Evolutionary conservation across 1,140 invertebrate genomes (phyloP).

Genomic region (Leptopilina clavipes): DNA sequence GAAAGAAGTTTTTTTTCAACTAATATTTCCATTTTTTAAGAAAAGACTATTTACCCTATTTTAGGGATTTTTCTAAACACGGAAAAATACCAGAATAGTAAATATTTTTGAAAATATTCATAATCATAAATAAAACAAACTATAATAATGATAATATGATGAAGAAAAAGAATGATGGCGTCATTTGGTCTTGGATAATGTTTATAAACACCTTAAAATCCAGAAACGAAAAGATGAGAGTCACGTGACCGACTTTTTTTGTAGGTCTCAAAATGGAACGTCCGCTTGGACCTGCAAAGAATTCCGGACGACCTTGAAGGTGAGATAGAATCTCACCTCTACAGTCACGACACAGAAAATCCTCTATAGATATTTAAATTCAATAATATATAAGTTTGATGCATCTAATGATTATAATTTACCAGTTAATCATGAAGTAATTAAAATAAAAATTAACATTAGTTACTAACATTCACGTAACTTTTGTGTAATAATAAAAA

Average conservation of each 20-base stretch:
- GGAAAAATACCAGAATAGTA: no score
- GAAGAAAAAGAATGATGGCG: neutral
- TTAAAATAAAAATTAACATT: no score
- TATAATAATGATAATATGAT: no score
- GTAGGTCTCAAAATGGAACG: conserved; percentile 62
- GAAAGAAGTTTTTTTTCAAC: neutral
- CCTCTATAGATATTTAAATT: neutral
- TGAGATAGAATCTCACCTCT: conserved; percentile 56
- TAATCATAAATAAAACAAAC: no score
- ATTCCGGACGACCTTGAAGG: conserved; percentile 61
- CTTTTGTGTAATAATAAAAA: no score
- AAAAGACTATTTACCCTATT: no score
- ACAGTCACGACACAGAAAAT: conserved; percentile 36
- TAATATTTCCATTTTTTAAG: neutral
- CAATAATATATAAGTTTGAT: neutral
- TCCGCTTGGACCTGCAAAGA: conserved; percentile 35
- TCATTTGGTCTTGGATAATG: conserved; percentile 26
- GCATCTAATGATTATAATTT: neutral
- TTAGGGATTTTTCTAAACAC: no score
- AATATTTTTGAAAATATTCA: no score
- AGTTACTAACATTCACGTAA: no score
- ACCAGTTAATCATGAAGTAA: no score
- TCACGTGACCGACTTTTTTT: conserved; percentile 44
- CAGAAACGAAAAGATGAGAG: conserved; percentile 32
- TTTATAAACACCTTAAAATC: conserved; percentile 40